Evolutionary conservation across 2,113 vertebrate genomes (phyloP).

Genomic region (Mola mola): DNA sequence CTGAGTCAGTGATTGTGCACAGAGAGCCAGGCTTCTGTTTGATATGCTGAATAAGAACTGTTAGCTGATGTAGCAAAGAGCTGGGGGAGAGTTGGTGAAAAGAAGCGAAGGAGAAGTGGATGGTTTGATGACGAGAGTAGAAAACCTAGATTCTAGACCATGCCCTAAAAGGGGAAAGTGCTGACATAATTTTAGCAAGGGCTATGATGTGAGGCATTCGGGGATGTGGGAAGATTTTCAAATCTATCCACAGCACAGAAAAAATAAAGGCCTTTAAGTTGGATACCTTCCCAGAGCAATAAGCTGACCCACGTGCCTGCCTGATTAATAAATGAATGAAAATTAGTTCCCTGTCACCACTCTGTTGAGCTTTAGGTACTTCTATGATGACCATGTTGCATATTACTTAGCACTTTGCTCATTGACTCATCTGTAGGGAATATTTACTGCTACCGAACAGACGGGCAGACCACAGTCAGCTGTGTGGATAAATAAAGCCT

Average conservation of each 20-base stretch:
- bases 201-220: slow-evolving; percentile 1
- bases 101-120: slow-evolving; percentile 10
- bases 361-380: slow-evolving; percentile 18
- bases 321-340: slow-evolving; percentile 77
- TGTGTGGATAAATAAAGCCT: slow-evolving; percentile 48
- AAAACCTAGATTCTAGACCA: slow-evolving; percentile 23
- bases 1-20: slow-evolving; percentile 56
- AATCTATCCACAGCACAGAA: neutral
- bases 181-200: slow-evolving; percentile 10
- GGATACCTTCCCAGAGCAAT: slow-evolving; percentile 78
- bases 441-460: slow-evolving; percentile 31
- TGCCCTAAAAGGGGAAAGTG: slow-evolving; percentile 13
- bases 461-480: slow-evolving; percentile 35
- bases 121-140: slow-evolving; percentile 25
- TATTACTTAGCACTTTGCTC: slow-evolving; percentile 14
- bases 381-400: slow-evolving; percentile 32
- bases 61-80: slow-evolving; percentile 53
- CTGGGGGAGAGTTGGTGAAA: slow-evolving; percentile 21
- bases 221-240: slow-evolving; percentile 16
- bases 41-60: slow-evolving; percentile 56
- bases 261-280: slow-evolving; percentile 49
- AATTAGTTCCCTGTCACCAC: slow-evolving; percentile 59
- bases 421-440: slow-evolving; percentile 9
- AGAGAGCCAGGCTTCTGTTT: slow-evolving; percentile 31
- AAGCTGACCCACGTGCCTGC: slow-evolving; percentile 75